phyloP scores from a whole-genome alignment of 2,797 vertebrate genomes.

The Microctenopoma lineatum region DNA sequence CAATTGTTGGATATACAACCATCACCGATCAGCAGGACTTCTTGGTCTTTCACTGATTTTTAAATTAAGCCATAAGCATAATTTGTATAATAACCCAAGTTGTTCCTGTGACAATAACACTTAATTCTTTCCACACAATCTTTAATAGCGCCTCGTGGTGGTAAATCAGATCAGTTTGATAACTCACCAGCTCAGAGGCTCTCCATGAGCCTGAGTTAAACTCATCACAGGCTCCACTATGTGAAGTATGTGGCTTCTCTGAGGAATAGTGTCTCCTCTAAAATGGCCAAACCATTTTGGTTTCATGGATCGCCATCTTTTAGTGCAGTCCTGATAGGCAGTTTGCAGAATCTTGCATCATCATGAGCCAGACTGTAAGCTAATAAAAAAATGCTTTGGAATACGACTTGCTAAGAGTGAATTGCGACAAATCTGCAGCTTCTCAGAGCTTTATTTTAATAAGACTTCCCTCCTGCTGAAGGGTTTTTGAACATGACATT shows the following conservation, averaged over 20 bases:
- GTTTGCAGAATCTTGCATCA: constrained; percentile 53
- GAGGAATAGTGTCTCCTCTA: constrained; percentile 34
- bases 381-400: constrained; percentile 15
- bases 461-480: constrained; percentile 3
- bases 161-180: constrained; percentile 30
- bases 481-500: constrained; percentile 18
- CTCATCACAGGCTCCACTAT: constrained; percentile 52
- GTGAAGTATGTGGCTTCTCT: constrained; percentile 40
- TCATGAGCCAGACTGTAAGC: not conserved
- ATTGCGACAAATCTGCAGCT: not conserved
- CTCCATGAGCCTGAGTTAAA: constrained; percentile 38
- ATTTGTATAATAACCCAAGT: constrained; percentile 10
- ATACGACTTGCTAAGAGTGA: too few relatives aligned
- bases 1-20: not conserved
- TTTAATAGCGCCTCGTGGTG: constrained; percentile 36
- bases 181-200: constrained; percentile 31
- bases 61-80: not conserved
- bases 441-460: constrained; percentile 1
- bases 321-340: constrained; percentile 26
- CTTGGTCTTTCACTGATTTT: constrained; percentile 1
- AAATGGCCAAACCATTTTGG: constrained; percentile 34
- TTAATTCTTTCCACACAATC: constrained; percentile 20
- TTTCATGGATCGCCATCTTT: constrained; percentile 36
- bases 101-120: constrained; percentile 23
- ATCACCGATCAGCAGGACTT: not conserved